Evolutionary conservation across 2,888 invertebrate genomes (phyloP), one percentile per base, ranked within the genome.

Genomic region (Leucophenga maculata): DNA sequence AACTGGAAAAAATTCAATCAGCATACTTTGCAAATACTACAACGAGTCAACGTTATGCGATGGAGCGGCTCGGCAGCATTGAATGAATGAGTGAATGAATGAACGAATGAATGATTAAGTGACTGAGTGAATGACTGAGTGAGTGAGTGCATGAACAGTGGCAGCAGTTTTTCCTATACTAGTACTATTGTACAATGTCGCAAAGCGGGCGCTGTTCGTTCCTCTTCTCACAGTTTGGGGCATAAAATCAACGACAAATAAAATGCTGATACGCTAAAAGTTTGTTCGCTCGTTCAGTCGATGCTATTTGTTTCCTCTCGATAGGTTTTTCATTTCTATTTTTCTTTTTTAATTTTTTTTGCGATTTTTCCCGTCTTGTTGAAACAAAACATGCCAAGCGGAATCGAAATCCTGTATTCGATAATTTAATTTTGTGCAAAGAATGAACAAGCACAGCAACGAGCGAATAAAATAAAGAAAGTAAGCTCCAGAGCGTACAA

Each of bases 1-100:
- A 86, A 85, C 84, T 80, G 86, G 86, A 86, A 86, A 82, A 82
- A 85, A 86, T 86, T 86, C 86, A 86, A 86, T 86, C 86, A 86
- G 86, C 83, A 86, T 85, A 83, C 86, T 85, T 83, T 80, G 84
- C 86, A 86, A 86, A 86, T 85, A 84, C 78, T 75, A 76, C 74
- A 68, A 62, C 67, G 44, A 65, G 26, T 48, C 75, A 73, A 73
- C 75, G 48, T 64, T 26, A 48, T 39, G 11, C 62, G 14, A 16
- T 50, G n/a, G n/a, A 16, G 6, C 50, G 39, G 39, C 39, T 39
- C 39, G 39, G 8, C 31, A 18, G 13, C 39, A 39, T 44, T 18
- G 44, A 16, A 50, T 50, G 16, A n/a, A 50, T 50, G 50, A 57
- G 11, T 57, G 57, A 57, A 26, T 57, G 57, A 39, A 39, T 39